phyloP scores from a whole-genome alignment of 1,140 invertebrate genomes.

The Armadillidium nasatum region DNA sequence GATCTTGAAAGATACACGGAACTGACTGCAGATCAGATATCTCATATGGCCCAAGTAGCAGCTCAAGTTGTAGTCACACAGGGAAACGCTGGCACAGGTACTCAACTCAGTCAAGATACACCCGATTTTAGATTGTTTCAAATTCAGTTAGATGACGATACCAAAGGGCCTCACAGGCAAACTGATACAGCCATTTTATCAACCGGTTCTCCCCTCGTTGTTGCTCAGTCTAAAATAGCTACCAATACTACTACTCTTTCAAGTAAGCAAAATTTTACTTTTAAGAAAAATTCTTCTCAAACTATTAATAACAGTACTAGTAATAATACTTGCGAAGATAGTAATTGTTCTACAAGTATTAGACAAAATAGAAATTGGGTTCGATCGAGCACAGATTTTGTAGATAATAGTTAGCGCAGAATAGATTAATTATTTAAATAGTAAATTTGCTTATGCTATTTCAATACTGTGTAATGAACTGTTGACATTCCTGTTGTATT shows the following conservation, averaged over 20 bases:
- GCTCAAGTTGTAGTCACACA: neutral
- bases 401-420: no score
- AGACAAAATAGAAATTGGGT: no score
- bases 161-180: neutral
- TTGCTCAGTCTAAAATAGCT: neutral
- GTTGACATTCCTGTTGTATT: no score
- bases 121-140: conserved; percentile 1
- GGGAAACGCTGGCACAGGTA: neutral
- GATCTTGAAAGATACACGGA: conserved; percentile 29
- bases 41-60: neutral
- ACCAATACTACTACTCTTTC: neutral
- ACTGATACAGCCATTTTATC: neutral
- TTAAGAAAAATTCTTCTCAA: no score
- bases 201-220: neutral
- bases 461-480: no score
- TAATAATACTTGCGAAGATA: no score
- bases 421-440: no score
- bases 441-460: no score
- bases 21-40: neutral
- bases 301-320: no score
- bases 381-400: no score
- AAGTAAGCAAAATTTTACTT: no score
- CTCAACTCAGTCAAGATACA: neutral
- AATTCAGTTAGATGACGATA: neutral
- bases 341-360: no score